A percentile compares a stretch with the other conserved stretches of the same genome.
These are phyloP conservation scores for Orestias chungarensis DNA, from an alignment of 2,797 vertebrate species.

Conservation along the genomic window DNA sequence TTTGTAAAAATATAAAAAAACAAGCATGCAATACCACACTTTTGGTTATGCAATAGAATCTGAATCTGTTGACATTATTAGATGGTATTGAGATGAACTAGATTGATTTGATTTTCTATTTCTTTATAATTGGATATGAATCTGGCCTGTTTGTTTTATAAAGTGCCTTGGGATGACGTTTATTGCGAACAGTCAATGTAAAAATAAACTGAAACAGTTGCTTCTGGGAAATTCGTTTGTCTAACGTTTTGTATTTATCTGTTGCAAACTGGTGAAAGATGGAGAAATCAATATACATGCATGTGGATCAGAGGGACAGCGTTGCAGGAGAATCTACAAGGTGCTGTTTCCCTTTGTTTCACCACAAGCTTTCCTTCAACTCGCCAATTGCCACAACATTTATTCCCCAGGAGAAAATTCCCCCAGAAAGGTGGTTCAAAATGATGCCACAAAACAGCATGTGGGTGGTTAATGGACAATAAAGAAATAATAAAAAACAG, in stretches of 20 bases:
- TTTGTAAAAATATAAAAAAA: background rate
- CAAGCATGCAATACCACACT: too few species aligned
- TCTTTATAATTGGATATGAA: background rate
- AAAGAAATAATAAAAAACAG: constrained; percentile 31
- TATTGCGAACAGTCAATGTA: background rate
- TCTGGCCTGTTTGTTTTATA: background rate
- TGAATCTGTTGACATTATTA: background rate
- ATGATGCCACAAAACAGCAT: constrained; percentile 40
- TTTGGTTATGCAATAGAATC: background rate
- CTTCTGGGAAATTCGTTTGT: background rate
- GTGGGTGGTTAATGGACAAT: constrained; percentile 50
- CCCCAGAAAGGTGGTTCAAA: constrained; percentile 57
- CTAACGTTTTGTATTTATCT: constrained; percentile 9
- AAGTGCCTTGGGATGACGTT: background rate
- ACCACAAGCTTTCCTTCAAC: constrained; percentile 40
- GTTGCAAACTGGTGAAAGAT: constrained; percentile 2
- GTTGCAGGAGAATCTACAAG: constrained; percentile 31
- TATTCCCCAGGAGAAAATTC: constrained; percentile 62
- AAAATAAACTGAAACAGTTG: background rate
- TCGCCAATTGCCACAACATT: constrained; percentile 59
- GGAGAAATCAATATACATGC: constrained; percentile 6
- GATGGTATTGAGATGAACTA: background rate
- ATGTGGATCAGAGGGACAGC: constrained; percentile 11
- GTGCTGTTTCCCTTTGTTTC: constrained; percentile 25
- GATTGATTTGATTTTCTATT: background rate